Percentiles rank a stretch among this genome's conserved stretches.
phyloP scores from a whole-genome alignment of 2,797 vertebrate species.

The Danio tinwini region DNA sequence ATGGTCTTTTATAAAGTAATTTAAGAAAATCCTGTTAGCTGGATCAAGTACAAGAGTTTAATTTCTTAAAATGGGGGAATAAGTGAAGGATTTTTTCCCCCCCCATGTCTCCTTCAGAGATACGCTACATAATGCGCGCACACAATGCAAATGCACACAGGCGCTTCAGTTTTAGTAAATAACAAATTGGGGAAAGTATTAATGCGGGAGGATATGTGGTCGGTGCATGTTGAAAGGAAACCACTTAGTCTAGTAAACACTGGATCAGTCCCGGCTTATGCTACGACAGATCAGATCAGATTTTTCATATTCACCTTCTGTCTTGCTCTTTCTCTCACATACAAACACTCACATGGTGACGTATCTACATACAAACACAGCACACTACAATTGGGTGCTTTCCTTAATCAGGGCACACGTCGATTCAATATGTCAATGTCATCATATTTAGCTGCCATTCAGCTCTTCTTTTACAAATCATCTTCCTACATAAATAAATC shows the following conservation, averaged over 20 bases:
- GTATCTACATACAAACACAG: too few relatives aligned
- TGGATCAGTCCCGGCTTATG: slow-evolving; percentile 63
- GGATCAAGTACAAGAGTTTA: slow-evolving; percentile 99
- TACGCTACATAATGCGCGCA: slow-evolving; percentile 46
- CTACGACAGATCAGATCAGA: slow-evolving; percentile 52
- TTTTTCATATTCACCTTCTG: slow-evolving; percentile 52
- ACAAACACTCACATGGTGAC: not conserved
- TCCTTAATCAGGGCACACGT: not conserved
- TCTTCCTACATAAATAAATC: not conserved
- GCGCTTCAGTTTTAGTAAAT: slow-evolving; percentile 67
- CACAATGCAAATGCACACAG: slow-evolving; percentile 32
- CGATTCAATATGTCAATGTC: not conserved
- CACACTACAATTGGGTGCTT: too few relatives aligned
- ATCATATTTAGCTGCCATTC: not conserved
- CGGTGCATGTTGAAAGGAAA: slow-evolving; percentile 72
- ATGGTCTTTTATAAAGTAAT: slow-evolving; percentile 99
- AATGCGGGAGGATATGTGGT: slow-evolving; percentile 46
- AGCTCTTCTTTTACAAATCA: not conserved
- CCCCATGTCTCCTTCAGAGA: slow-evolving; percentile 67
- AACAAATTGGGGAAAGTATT: slow-evolving; percentile 78
- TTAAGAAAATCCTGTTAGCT: slow-evolving; percentile 99
- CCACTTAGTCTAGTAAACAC: slow-evolving; percentile 82
- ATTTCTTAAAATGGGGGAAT: slow-evolving; percentile 90
- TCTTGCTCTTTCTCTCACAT: not conserved
- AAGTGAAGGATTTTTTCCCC: slow-evolving; percentile 72